Evolutionary conservation across 2,888 invertebrate species (phyloP).

Genomic region (Platycheirus albimanus): DNA sequence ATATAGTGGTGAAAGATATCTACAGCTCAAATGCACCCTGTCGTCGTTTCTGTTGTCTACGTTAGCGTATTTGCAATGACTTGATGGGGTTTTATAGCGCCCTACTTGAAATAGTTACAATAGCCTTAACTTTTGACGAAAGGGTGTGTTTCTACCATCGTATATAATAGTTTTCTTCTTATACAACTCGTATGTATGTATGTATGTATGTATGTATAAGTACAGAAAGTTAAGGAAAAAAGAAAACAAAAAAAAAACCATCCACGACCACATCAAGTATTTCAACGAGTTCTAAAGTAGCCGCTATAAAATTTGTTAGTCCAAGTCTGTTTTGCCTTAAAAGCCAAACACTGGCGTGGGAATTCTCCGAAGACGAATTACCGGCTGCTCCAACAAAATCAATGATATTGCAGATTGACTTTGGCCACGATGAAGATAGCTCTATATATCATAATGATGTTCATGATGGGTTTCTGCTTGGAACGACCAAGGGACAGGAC

Average conservation of each 20-base stretch:
- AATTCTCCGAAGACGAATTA: slow-evolving; percentile 60
- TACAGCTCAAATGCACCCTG: slow-evolving; percentile 48
- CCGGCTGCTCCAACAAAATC: slow-evolving; percentile 59
- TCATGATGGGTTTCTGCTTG: slow-evolving; percentile 58
- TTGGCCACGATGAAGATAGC: slow-evolving; percentile 67
- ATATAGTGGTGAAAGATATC: slow-evolving; percentile 42
- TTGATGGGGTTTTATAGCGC: slow-evolving; percentile 38
- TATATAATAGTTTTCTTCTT: not conserved
- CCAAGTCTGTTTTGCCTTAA: slow-evolving; percentile 26
- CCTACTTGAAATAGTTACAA: slow-evolving; percentile 56
- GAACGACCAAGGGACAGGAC: not conserved
- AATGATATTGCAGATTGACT: slow-evolving; percentile 72
- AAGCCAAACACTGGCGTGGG: slow-evolving; percentile 63
- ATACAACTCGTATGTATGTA: too few relatives aligned
- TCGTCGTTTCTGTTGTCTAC: slow-evolving; percentile 2
- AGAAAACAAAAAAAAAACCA: slow-evolving; percentile 7
- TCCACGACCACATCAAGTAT: not conserved
- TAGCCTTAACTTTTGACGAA: not conserved
- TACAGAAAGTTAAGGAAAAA: not conserved
- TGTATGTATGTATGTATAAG: too few relatives aligned
- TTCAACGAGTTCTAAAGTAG: slow-evolving; percentile 45
- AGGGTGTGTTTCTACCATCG: slow-evolving; percentile 51
- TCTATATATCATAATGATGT: slow-evolving; percentile 70
- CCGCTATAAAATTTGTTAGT: slow-evolving; percentile 35
- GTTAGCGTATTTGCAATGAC: slow-evolving; percentile 38